These are phyloP conservation scores for Eilema depressum DNA, from an alignment of 2,888 invertebrate genomes.

Conservation along the genomic window DNA sequence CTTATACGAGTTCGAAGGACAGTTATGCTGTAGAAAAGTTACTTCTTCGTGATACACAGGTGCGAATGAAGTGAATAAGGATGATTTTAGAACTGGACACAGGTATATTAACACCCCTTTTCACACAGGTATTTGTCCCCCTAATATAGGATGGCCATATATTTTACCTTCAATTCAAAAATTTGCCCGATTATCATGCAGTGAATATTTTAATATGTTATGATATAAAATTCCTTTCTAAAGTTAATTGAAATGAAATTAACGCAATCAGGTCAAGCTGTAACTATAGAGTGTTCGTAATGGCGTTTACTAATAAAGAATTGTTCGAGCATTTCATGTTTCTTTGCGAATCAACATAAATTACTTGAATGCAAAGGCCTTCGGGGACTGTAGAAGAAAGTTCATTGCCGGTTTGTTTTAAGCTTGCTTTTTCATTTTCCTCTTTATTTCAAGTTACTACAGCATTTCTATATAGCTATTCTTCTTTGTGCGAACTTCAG, in stretches of 20 bases:
- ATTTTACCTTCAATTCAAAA: too few relatives aligned
- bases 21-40: too few relatives aligned
- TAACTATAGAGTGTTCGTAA: neutral
- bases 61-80: too few relatives aligned
- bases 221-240: too few relatives aligned
- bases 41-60: too few relatives aligned
- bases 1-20: neutral
- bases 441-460: slow-evolving; percentile 35
- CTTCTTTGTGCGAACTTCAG: slow-evolving; percentile 33
- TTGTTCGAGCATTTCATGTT: neutral
- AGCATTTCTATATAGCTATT: slow-evolving; percentile 14
- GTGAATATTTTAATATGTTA: too few relatives aligned
- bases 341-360: slow-evolving; percentile 9
- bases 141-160: too few relatives aligned
- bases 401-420: slow-evolving; percentile 34
- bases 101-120: too few relatives aligned
- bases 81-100: too few relatives aligned
- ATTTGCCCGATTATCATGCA: too few relatives aligned
- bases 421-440: slow-evolving; percentile 23
- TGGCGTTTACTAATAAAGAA: neutral
- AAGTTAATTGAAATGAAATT: neutral
- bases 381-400: slow-evolving; percentile 8
- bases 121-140: too few relatives aligned
- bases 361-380: slow-evolving; percentile 7
- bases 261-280: neutral